Base-by-base conservation (phyloP, 2,797 vertebrate species). In the Acanthis flammea region DNA sequence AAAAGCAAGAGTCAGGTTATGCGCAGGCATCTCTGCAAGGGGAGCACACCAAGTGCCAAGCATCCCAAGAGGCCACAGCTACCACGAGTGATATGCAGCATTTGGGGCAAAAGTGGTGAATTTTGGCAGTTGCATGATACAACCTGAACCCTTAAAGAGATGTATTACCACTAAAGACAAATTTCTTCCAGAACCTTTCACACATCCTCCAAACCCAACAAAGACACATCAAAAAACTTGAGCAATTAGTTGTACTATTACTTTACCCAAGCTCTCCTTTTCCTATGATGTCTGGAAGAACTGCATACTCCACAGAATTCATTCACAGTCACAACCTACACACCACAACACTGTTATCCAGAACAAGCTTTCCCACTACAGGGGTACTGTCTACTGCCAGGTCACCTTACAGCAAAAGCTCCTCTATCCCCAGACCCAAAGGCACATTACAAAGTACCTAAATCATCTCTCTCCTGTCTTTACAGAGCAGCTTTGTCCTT, bases 211-310 rank as follows among this genome's bases (percentile, higher is more conserved):
- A 72, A 65, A 83, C 12, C 22, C 51, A 57, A 51, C 21, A 31
- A 54, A 73, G 39, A 35, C 9, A 41, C 18, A 74, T 7, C 15
- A 39, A 42, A 71, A 47, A 42, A 9, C 23, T 19, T 28, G 14
- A 77, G 35, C 81, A 65, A 57, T 48, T 14, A 73, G 31, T n/a
- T 25, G 18, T 51, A 30, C 22, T 2, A 0, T 39, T 51, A 31
- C 19, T 68, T 73, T 45, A 54, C 22, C 6, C 16, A 1, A 13
- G 44, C 31, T 68, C 33, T 23, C 42, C 65, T 65, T 71, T 45
- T 21, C 41, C 12, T 39, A 6, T 0, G 1, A 47, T 2, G 7
- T 18, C 54, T 0, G 0, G 11, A 88, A 76, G 47, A 76, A 42
- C 70, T 12, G 2, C 18, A n/a, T 0, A 4, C 31, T 67, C 45